Conservation (phyloP, 2,888 invertebrate genomes). For the Perizoma affinitatum region DNA sequence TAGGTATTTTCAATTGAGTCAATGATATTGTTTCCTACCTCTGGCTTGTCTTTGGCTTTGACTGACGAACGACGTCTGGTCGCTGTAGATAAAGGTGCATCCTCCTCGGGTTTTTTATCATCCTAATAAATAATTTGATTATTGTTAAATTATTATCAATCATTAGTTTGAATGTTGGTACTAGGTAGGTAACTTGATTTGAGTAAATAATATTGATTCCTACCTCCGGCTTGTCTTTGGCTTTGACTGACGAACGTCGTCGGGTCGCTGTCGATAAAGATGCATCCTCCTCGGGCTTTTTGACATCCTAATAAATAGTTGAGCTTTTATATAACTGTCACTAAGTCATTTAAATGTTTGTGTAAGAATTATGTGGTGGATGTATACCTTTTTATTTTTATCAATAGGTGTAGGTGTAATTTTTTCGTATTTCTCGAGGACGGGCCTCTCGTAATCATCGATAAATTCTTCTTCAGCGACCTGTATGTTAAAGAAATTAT, state of each 20-base stretch:
- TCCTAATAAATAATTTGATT: slow-evolving; percentile 50
- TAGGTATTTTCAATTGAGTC: not conserved
- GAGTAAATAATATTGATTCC: slow-evolving; percentile 27
- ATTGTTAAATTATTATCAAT: too few relatives aligned
- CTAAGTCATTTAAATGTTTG: slow-evolving; percentile 10
- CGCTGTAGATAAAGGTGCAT: slow-evolving; percentile 65
- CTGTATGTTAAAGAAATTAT: slow-evolving; percentile 56
- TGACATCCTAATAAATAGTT: slow-evolving; percentile 55
- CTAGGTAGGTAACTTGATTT: too few relatives aligned
- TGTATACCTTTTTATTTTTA: slow-evolving; percentile 81
- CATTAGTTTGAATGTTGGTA: too few relatives aligned
- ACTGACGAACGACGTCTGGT: slow-evolving; percentile 68
- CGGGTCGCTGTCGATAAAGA: slow-evolving; percentile 68
- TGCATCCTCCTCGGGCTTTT: slow-evolving; percentile 62
- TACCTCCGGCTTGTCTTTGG: slow-evolving; percentile 77
- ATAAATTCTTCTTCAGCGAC: slow-evolving; percentile 76
- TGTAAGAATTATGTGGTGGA: slow-evolving; percentile 20
- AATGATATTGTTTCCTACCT: slow-evolving; percentile 54
- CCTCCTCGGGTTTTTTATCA: slow-evolving; percentile 62
- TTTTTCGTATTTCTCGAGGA: slow-evolving; percentile 88
- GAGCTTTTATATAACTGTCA: not conserved
- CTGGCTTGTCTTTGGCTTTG: slow-evolving; percentile 75
- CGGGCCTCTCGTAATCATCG: slow-evolving; percentile 90
- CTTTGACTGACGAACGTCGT: slow-evolving; percentile 71
- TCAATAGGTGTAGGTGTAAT: slow-evolving; percentile 77